These are phyloP conservation scores for Stramonita haemastoma DNA, from an alignment of 2,888 invertebrate species.

Conservation along the genomic window DNA sequence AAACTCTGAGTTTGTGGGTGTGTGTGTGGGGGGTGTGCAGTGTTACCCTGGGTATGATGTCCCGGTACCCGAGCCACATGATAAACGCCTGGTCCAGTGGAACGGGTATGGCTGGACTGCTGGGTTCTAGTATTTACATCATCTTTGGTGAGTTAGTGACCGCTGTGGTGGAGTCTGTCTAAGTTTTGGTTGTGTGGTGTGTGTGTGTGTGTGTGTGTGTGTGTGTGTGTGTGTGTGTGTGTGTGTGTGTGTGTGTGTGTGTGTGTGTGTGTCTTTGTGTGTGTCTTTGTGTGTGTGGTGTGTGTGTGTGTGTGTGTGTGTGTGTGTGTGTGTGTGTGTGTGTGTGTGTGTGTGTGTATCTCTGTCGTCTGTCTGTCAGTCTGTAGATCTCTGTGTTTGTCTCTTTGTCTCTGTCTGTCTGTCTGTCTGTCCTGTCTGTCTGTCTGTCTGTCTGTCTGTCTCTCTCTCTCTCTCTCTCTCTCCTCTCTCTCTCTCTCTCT, in stretches of 20 bases:
- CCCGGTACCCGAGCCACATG: slow-evolving; percentile 63
- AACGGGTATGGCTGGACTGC: slow-evolving; percentile 69
- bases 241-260: no score
- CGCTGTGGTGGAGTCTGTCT: no score
- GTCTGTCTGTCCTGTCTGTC: neutral
- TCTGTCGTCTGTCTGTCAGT: no score
- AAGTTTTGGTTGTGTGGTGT: neutral
- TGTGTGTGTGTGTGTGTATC: no score
- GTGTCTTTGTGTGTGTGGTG: no score
- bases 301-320: no score
- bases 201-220: neutral
- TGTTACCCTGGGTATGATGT: slow-evolving; percentile 67
- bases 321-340: no score
- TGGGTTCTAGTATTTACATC: slow-evolving; percentile 64
- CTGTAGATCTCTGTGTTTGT: neutral
- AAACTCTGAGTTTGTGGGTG: neutral
- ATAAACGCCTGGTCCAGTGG: slow-evolving; percentile 72
- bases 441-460: neutral
- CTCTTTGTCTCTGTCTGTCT: neutral
- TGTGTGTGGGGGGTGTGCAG: slow-evolving; percentile 46
- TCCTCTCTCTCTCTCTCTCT: neutral
- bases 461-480: neutral
- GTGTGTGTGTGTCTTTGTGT: no score
- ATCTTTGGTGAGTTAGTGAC: slow-evolving; percentile 65
- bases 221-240: neutral